Percentiles rank a stretch among this genome's conserved stretches.
Evolutionary conservation across 2,888 invertebrate genomes (phyloP).

Genomic region (Limenitis camilla): DNA sequence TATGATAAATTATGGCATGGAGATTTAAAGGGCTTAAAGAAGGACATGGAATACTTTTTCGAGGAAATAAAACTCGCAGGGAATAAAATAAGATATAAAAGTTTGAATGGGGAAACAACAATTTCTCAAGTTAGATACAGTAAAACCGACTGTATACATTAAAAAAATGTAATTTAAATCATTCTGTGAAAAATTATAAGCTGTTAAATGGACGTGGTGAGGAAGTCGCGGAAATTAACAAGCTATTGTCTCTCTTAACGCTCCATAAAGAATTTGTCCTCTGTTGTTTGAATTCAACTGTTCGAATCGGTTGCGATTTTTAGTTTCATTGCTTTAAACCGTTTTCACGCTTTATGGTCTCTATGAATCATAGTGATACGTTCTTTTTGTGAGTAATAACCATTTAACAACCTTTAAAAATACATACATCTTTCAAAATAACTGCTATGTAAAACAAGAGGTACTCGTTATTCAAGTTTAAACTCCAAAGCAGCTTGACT

Average conservation of each 20-base stretch:
- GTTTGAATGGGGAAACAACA: too few relatives aligned
- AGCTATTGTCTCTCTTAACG: constrained; percentile 20
- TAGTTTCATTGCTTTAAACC: not conserved
- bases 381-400: not conserved
- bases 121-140: too few relatives aligned
- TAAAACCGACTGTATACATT: too few relatives aligned
- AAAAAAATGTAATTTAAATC: not conserved
- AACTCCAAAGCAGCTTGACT: too few relatives aligned
- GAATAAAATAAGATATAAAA: too few relatives aligned
- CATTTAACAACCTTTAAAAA: too few relatives aligned
- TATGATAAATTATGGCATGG: too few relatives aligned
- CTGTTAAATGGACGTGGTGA: constrained; percentile 13
- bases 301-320: constrained; percentile 2
- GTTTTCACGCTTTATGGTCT: not conserved
- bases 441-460: too few relatives aligned
- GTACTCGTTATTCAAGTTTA: too few relatives aligned
- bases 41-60: too few relatives aligned
- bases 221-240: constrained; percentile 26
- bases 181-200: constrained; percentile 5
- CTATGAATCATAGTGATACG: not conserved
- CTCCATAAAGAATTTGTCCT: constrained; percentile 20
- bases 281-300: constrained; percentile 10
- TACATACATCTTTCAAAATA: not conserved
- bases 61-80: too few relatives aligned
- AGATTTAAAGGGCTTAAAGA: too few relatives aligned